Conservation (phyloP, 2,113 vertebrate genomes). For the Anser brachyrhynchus region DNA sequence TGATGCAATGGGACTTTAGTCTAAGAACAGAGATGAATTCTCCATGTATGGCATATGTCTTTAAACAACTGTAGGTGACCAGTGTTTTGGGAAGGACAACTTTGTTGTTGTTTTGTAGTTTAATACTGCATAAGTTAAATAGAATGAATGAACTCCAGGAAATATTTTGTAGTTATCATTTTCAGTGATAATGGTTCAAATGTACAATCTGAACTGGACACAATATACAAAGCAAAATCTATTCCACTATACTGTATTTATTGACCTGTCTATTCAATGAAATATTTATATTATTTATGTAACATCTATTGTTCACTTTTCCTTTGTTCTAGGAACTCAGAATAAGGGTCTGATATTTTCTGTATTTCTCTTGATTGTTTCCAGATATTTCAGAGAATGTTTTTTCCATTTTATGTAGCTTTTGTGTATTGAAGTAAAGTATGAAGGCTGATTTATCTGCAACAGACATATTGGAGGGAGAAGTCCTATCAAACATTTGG, state of each 20-base stretch:
- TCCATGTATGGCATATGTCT: background rate
- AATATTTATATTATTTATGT: background rate
- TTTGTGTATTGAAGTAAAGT: background rate
- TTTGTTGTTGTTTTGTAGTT: background rate
- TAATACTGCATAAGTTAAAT: background rate
- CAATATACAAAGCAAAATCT: background rate
- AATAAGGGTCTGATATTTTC: background rate
- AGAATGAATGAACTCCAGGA: background rate
- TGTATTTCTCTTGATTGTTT: constrained; percentile 15
- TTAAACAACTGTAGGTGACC: background rate
- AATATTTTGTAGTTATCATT: background rate
- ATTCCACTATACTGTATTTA: background rate
- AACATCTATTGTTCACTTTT: background rate
- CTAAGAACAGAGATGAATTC: background rate
- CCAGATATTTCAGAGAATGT: background rate
- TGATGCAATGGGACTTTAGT: background rate
- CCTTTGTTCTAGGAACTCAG: background rate
- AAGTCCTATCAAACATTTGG: background rate
- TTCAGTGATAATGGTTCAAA: background rate
- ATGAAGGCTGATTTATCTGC: constrained; percentile 27
- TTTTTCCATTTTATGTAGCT: background rate
- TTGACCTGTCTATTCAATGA: background rate
- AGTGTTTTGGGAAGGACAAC: background rate
- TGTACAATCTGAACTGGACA: background rate
- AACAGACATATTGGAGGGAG: background rate